Percentiles rank a stretch among this genome's conserved stretches.
Conservation (phyloP, 1,140 invertebrate genomes). For the Calycopis cecrops region DNA sequence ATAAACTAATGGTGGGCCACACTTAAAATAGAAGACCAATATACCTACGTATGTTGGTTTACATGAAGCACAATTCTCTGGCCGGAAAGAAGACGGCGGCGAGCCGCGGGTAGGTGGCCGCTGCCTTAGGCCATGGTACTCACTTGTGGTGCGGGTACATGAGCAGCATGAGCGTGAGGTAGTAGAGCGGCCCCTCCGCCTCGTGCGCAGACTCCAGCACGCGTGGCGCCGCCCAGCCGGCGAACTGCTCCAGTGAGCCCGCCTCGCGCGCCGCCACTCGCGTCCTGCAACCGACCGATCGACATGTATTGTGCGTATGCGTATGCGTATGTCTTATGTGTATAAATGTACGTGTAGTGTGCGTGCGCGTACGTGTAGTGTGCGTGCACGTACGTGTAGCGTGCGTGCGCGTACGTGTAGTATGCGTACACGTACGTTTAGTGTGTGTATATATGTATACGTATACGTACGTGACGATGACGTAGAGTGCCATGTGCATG, state of each 20-base stretch:
- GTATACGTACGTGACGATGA: conserved; percentile 94
- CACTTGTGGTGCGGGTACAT: conserved; percentile 82
- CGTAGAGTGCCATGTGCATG: conserved; percentile 95
- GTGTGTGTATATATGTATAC: too few relatives aligned
- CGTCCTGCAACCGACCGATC: conserved; percentile 75
- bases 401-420: background rate
- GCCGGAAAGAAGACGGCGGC: too few relatives aligned
- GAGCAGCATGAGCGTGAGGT: conserved; percentile 85
- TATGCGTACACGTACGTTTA: too few relatives aligned
- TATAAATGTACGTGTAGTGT: too few relatives aligned
- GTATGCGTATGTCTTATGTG: too few relatives aligned
- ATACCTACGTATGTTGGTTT: too few relatives aligned
- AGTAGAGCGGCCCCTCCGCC: conserved; percentile 93
- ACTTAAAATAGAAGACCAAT: too few relatives aligned
- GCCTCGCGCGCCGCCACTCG: conserved; percentile 77
- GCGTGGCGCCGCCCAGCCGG: conserved; percentile 56
- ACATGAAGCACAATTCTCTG: too few relatives aligned
- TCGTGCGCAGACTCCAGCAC: conserved; percentile 91
- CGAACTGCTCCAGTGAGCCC: conserved; percentile 50
- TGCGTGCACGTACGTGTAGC: too few relatives aligned
- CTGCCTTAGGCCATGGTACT: conserved; percentile 19
- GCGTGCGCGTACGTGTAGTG: background rate
- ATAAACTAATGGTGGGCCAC: too few relatives aligned
- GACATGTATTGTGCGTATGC: background rate
- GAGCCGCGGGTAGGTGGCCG: too few relatives aligned